Evolutionary conservation across 2,888 invertebrate genomes (phyloP).

Genomic region (Alviniconcha strummeri): DNA sequence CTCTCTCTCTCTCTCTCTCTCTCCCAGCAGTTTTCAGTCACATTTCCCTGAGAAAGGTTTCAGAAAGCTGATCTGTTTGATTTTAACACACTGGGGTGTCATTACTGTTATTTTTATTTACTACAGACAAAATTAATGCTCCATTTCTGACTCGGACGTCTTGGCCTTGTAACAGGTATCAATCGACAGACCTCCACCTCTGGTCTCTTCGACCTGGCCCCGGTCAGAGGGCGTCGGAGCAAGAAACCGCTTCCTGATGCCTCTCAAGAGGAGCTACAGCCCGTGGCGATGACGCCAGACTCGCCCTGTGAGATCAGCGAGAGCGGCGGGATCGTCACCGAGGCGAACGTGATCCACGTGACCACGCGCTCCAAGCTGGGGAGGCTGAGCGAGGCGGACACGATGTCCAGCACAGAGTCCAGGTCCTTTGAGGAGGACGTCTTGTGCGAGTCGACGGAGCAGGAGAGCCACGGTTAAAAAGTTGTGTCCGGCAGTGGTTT

Average conservation of each 20-base stretch:
- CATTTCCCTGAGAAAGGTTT: too few species aligned
- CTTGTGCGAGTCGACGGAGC: neutral
- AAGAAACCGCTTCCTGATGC: neutral
- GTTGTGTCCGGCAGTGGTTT: neutral
- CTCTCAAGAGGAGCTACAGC: neutral
- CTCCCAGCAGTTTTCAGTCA: too few species aligned
- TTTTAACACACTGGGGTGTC: too few species aligned
- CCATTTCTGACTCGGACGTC: too few species aligned
- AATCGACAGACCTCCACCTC: conserved; percentile 35
- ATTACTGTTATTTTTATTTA: too few species aligned
- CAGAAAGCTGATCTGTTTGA: too few species aligned
- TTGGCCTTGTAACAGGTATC: conserved; percentile 5
- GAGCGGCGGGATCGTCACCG: neutral
- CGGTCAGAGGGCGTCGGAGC: conserved; percentile 21
- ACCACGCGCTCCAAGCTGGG: conserved; percentile 21
- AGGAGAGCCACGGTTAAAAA: conserved; percentile 9
- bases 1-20: too few species aligned
- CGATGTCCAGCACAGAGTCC: conserved; percentile 32
- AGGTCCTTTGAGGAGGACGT: conserved; percentile 30
- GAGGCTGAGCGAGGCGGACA: conserved; percentile 31
- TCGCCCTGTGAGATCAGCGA: neutral
- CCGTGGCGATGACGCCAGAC: neutral
- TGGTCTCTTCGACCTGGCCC: conserved; percentile 26
- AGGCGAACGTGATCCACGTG: conserved; percentile 6
- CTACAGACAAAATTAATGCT: too few species aligned